Conservation (phyloP, 1,140 invertebrate species). For the Caenorhabditis elegans region DNA sequence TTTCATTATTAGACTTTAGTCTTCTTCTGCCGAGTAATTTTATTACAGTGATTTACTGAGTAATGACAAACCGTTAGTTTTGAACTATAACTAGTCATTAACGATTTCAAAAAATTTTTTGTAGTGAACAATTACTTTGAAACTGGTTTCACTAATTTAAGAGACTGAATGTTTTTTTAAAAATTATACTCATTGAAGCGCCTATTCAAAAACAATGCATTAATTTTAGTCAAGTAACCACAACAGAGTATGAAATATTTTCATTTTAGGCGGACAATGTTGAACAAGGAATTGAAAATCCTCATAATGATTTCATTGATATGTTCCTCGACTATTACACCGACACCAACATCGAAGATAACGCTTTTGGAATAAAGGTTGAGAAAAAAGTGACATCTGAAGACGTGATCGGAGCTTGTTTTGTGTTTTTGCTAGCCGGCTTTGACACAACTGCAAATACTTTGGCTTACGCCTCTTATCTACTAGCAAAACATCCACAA, state of each 20-base stretch:
- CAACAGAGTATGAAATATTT: too few relatives aligned
- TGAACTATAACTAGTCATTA: too few relatives aligned
- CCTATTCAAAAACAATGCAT: too few relatives aligned
- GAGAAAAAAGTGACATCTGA: neutral
- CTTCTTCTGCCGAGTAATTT: too few relatives aligned
- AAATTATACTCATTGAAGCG: neutral
- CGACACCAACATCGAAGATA: neutral
- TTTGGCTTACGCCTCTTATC: constrained; percentile 66
- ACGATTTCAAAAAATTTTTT: too few relatives aligned
- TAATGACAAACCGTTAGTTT: too few relatives aligned
- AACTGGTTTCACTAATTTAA: too few relatives aligned
- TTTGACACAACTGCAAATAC: constrained; percentile 67
- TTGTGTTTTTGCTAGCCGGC: constrained; percentile 68
- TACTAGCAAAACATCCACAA: constrained; percentile 67
- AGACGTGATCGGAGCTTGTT: constrained; percentile 11
- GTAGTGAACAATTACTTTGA: too few relatives aligned
- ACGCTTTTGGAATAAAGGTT: neutral
- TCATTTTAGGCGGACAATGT: neutral
- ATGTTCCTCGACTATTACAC: neutral
- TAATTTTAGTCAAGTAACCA: too few relatives aligned
- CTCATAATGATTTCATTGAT: neutral
- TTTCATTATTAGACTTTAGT: too few relatives aligned
- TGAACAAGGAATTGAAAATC: neutral
- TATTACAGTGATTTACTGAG: too few relatives aligned
- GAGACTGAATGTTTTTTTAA: too few relatives aligned